Conservation (phyloP, 1,140 invertebrate species). For the Drosophila neocordata region DNA sequence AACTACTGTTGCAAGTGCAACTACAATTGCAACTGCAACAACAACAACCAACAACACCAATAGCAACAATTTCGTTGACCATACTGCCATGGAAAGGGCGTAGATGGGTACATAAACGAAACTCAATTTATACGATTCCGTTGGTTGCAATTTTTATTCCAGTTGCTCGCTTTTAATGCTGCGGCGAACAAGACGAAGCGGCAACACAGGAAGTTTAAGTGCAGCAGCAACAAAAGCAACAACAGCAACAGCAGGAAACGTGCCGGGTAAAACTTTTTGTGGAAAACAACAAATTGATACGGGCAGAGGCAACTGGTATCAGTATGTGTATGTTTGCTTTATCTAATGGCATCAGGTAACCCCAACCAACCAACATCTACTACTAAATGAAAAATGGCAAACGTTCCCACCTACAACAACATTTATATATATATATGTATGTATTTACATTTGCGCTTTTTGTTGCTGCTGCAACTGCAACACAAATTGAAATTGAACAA, state of each 20-base stretch:
- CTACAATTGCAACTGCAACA: slow-evolving; percentile 8
- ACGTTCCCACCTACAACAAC: not conserved
- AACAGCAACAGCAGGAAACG: slow-evolving; percentile 10
- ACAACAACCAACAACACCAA: not conserved
- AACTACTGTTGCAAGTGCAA: not conserved
- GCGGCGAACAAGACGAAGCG: slow-evolving; percentile 25
- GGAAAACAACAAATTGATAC: slow-evolving; percentile 54
- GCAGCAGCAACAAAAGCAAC: not conserved
- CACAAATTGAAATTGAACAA: slow-evolving; percentile 46
- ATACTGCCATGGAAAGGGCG: not conserved
- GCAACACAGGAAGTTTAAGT: slow-evolving; percentile 47
- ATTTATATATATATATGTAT: slow-evolving; percentile 16
- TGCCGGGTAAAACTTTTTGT: slow-evolving; percentile 33
- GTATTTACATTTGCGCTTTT: slow-evolving; percentile 64
- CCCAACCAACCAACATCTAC: slow-evolving; percentile 1
- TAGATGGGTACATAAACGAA: slow-evolving; percentile 49
- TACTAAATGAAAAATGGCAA: slow-evolving; percentile 48
- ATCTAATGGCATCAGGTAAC: slow-evolving; percentile 64
- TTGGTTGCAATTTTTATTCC: slow-evolving; percentile 34
- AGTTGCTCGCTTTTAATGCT: slow-evolving; percentile 23
- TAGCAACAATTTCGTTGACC: slow-evolving; percentile 21
- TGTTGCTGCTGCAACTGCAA: slow-evolving; percentile 5
- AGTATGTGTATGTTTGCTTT: slow-evolving; percentile 59
- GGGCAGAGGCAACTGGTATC: slow-evolving; percentile 36
- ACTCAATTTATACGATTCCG: slow-evolving; percentile 63